These are phyloP conservation scores for Catharus fuscescens DNA, from an alignment of 2,113 vertebrate genomes.

Conservation along the genomic window DNA sequence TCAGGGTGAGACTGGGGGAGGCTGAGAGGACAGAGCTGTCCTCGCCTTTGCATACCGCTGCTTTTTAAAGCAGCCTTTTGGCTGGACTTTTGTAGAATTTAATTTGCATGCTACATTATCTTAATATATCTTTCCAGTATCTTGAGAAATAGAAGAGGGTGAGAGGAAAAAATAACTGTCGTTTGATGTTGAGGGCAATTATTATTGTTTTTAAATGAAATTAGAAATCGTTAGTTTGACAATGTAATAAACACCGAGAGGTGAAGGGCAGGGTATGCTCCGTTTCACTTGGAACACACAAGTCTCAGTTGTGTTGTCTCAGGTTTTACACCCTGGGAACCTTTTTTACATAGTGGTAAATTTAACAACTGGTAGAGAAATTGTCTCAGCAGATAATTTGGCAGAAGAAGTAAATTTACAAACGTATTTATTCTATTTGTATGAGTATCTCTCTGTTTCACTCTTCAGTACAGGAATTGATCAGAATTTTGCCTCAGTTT, in stretches of 20 bases:
- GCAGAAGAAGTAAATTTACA: not conserved
- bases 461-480: not conserved
- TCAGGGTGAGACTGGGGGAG: slow-evolving; percentile 29
- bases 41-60: slow-evolving; percentile 58
- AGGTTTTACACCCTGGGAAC: not conserved
- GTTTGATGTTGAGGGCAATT: not conserved
- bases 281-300: not conserved
- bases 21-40: slow-evolving; percentile 53
- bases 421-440: not conserved
- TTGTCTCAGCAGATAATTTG: not conserved
- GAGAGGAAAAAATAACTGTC: not conserved
- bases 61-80: slow-evolving; percentile 60
- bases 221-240: not conserved
- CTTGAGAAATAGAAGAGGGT: not conserved
- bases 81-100: slow-evolving; percentile 64
- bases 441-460: not conserved
- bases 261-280: not conserved
- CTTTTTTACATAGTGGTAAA: not conserved
- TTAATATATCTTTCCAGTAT: slow-evolving; percentile 45
- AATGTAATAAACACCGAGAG: not conserved
- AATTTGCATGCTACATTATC: slow-evolving; percentile 43
- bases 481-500: not conserved
- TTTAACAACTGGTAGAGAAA: not conserved
- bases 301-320: not conserved
- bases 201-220: not conserved